A percentile compares a stretch with the other conserved stretches of the same genome.
phyloP scores from a whole-genome alignment of 2,888 invertebrate genomes.

The Trachelus stipa region DNA sequence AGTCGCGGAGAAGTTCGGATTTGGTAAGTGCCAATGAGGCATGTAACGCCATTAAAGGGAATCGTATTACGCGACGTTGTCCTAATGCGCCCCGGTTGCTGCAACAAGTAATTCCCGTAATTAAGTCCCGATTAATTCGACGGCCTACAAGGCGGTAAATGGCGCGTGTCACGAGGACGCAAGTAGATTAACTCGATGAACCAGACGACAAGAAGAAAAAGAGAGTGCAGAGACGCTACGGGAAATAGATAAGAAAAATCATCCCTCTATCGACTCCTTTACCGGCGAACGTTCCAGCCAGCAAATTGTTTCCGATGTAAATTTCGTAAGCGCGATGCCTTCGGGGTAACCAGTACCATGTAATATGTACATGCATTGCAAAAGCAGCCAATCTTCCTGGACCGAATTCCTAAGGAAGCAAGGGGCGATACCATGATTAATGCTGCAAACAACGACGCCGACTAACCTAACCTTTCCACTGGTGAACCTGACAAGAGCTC shows the following conservation, averaged over 20 bases:
- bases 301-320: not conserved
- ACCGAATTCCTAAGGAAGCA: conserved; percentile 24
- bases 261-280: not conserved
- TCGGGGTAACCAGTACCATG: not conserved
- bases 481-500: not conserved
- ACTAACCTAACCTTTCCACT: conserved; percentile 32
- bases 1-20: conserved; percentile 59
- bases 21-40: conserved; percentile 66
- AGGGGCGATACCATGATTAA: conserved; percentile 52
- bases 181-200: not conserved
- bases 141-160: conserved; percentile 34
- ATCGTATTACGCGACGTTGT: conserved; percentile 62
- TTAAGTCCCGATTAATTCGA: conserved; percentile 61
- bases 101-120: conserved; percentile 61
- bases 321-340: not conserved
- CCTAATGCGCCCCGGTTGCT: conserved; percentile 49
- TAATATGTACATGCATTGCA: not conserved
- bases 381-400: conserved; percentile 35
- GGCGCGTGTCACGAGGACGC: conserved; percentile 32
- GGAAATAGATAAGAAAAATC: not conserved
- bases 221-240: not conserved
- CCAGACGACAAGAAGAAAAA: not conserved
- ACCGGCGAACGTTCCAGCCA: not conserved
- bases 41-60: conserved; percentile 66
- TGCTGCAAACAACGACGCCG: conserved; percentile 45